Percentiles rank a stretch among this genome's conserved stretches.
phyloP scores from a whole-genome alignment of 2,888 invertebrate genomes.

The Pyrrhosoma nymphula region DNA sequence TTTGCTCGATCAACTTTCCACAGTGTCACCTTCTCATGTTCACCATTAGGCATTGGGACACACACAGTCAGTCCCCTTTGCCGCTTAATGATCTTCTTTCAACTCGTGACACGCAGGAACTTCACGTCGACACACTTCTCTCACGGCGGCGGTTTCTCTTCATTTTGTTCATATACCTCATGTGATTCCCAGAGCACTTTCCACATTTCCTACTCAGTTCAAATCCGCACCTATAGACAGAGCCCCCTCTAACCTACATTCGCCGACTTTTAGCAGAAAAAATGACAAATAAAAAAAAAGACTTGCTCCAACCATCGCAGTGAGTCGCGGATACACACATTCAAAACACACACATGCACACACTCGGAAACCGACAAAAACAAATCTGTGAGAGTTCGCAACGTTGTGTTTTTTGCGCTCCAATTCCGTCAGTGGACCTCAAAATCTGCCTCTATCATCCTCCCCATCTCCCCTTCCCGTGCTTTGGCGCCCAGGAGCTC shows the following conservation, averaged over 20 bases:
- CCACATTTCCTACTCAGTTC: background rate
- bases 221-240: background rate
- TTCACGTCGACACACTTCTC: background rate
- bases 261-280: too few species aligned
- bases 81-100: background rate
- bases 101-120: background rate
- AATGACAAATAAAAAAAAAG: background rate
- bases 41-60: background rate
- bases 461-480: background rate
- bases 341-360: background rate
- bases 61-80: background rate
- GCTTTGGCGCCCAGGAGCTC: background rate
- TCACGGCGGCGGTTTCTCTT: background rate
- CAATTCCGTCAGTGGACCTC: slow-evolving; percentile 35
- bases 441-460: background rate
- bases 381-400: background rate
- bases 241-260: background rate
- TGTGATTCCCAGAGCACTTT: background rate
- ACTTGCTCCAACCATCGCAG: background rate
- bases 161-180: background rate
- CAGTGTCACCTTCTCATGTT: background rate
- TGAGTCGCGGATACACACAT: background rate
- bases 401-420: slow-evolving; percentile 20
- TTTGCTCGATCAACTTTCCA: background rate
- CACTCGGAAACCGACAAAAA: background rate